These are phyloP conservation scores for Xyliphius kryptos DNA, from an alignment of 2,113 vertebrate species.

Conservation along the genomic window DNA sequence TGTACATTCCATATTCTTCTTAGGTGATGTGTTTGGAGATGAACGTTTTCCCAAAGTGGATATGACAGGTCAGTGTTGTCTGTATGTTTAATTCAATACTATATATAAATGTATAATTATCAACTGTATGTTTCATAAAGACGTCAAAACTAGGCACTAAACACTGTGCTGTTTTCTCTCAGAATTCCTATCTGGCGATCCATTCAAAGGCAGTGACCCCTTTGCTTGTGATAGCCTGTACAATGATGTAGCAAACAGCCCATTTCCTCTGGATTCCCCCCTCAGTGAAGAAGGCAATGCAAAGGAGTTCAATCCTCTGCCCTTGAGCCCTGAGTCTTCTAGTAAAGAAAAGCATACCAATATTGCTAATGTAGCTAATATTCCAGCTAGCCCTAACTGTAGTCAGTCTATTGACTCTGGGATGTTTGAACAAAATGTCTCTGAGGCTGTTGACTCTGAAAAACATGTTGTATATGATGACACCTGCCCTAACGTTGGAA, in stretches of 20 bases:
- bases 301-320: not conserved
- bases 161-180: slow-evolving; percentile 29
- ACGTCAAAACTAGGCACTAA: too few relatives aligned
- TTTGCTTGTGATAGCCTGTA: slow-evolving; percentile 84
- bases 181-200: slow-evolving; percentile 86
- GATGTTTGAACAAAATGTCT: slow-evolving; percentile 18
- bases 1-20: not conserved
- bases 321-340: not conserved
- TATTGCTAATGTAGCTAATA: not conserved
- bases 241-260: slow-evolving; percentile 64
- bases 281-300: too few relatives aligned
- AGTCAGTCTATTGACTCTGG: slow-evolving; percentile 27
- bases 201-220: slow-evolving; percentile 92
- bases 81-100: too few relatives aligned
- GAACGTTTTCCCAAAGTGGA: slow-evolving; percentile 85
- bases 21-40: slow-evolving; percentile 73
- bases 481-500: slow-evolving; percentile 4
- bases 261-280: slow-evolving; percentile 5
- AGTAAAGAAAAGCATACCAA: slow-evolving; percentile 6
- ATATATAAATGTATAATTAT: too few relatives aligned
- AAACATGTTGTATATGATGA: slow-evolving; percentile 7
- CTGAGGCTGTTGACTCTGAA: slow-evolving; percentile 6
- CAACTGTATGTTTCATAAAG: too few relatives aligned
- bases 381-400: slow-evolving; percentile 4
- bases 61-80: slow-evolving; percentile 69